These are phyloP conservation scores for Crocuta crocuta DNA, from an alignment of 2,113 vertebrate species.

Conservation along the genomic window DNA sequence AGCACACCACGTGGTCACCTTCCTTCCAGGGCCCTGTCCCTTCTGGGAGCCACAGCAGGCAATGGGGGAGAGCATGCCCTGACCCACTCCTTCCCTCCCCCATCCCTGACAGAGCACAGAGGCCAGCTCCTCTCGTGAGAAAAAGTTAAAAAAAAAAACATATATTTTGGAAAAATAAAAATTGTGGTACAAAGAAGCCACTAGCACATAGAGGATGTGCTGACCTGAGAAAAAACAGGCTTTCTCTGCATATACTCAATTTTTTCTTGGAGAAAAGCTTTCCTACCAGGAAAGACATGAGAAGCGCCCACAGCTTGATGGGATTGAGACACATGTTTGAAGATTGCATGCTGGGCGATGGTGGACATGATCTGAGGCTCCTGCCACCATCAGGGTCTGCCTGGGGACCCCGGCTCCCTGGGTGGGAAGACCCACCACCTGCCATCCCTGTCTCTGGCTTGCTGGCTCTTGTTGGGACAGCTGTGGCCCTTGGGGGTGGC, in stretches of 20 bases:
- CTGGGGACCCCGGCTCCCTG: background rate
- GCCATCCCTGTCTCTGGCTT: background rate
- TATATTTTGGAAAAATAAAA: background rate
- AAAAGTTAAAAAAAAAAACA: background rate
- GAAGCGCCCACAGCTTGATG: fast-evolving
- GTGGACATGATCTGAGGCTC: fast-evolving
- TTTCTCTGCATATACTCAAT: background rate
- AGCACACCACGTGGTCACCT: fast-evolving
- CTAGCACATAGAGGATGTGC: background rate
- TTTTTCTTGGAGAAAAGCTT: background rate
- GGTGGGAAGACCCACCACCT: too few relatives aligned
- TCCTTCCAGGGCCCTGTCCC: too few relatives aligned
- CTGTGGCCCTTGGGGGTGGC: background rate
- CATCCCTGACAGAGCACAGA: background rate
- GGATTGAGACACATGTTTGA: background rate
- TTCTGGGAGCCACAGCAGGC: background rate
- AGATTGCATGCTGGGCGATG: too few relatives aligned
- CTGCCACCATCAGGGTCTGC: fast-evolving
- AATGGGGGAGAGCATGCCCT: too few relatives aligned
- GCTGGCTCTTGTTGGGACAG: background rate
- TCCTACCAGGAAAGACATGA: too few relatives aligned
- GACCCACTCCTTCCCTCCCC: background rate
- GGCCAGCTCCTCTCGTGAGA: background rate
- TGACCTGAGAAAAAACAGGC: background rate
- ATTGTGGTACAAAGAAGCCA: too few relatives aligned